A percentile compares a stretch with the other conserved stretches of the same genome.
These are phyloP conservation scores for Synergus laeviventris DNA, from an alignment of 2,888 invertebrate species.

Conservation along the genomic window DNA sequence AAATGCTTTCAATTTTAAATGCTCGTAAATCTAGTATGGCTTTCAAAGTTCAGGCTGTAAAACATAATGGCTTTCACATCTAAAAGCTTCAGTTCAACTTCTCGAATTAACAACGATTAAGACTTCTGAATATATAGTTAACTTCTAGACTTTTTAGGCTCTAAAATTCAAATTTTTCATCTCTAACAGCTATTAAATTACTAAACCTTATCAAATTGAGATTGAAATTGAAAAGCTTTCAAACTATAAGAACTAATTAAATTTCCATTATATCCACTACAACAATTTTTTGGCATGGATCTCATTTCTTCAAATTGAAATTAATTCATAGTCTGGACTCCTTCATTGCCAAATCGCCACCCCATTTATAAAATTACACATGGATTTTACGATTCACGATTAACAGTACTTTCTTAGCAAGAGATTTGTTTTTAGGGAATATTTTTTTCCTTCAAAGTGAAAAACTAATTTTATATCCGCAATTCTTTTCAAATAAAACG, in stretches of 20 bases:
- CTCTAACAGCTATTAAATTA: no score
- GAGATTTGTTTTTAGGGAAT: not conserved
- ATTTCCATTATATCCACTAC: constrained; percentile 10
- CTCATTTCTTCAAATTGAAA: not conserved
- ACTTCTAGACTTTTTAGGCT: no score
- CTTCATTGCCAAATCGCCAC: constrained; percentile 6
- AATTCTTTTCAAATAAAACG: no score
- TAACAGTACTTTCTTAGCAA: not conserved
- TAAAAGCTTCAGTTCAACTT: no score
- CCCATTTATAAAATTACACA: not conserved
- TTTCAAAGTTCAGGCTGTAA: no score
- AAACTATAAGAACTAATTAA: not conserved
- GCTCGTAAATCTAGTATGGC: no score
- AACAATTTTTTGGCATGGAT: not conserved
- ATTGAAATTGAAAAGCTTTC: not conserved
- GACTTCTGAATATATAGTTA: no score
- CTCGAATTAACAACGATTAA: no score
- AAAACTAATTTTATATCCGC: not conserved
- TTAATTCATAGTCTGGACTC: not conserved
- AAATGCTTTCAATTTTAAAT: no score
- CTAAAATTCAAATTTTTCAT: no score
- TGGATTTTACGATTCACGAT: not conserved
- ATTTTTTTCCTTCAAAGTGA: not conserved
- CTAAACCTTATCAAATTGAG: not conserved
- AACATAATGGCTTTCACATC: no score